Evolutionary conservation across 35 echinoderm and acorn worm genomes (phyloP), one percentile per base, ranked within the genome.

Genomic region (Stichopus chloronotus): DNA sequence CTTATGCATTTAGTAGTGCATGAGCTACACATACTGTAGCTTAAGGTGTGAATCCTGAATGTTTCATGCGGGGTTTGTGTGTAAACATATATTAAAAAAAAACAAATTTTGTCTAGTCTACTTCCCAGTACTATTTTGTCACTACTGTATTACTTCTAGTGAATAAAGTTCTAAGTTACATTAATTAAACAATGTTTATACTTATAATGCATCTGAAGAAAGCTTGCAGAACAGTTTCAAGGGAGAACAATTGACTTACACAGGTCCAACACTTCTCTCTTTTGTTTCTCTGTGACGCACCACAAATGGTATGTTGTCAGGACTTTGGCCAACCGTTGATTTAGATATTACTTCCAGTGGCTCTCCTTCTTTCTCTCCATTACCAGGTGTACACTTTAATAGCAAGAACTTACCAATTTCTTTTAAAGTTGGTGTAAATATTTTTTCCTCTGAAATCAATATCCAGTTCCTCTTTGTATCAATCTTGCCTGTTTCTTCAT

Each of bases 281-380:
- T 78, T 90, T n/a, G 96, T 97, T 19, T 85, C 85, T 60, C 72
- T 78, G 72, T 97, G 96, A 8, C 96, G 63, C 55, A 56, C 93
- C 81, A 92, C 91, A 91, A 97, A 97, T 60, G 96, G 96, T 54
- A 94, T 91, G 23, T 60, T 68, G 24, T 81, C 91, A 19, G 96
- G 96, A 55, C 93, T 78, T 12, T 30, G 58, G 10, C 71, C 82
- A 22, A 97, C 94, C 7, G 19, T 56, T 25, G 86, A 78, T n/a
- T 78, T 43, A 10, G 91, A 92, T 9, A 79, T 58, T 6, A 77
- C 80, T 80, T 97, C 93, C 53, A 76, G 89, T 10, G 76, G 9
- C 13, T 65, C 91, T 54, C 96, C 96, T 16, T 90, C 10, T 72
- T 72, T 93, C 43, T 63, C 63, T 4, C 93, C 93, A 90, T 97